Conservation (phyloP, 2,797 vertebrate genomes). For the Pseudochirops corinnae region DNA sequence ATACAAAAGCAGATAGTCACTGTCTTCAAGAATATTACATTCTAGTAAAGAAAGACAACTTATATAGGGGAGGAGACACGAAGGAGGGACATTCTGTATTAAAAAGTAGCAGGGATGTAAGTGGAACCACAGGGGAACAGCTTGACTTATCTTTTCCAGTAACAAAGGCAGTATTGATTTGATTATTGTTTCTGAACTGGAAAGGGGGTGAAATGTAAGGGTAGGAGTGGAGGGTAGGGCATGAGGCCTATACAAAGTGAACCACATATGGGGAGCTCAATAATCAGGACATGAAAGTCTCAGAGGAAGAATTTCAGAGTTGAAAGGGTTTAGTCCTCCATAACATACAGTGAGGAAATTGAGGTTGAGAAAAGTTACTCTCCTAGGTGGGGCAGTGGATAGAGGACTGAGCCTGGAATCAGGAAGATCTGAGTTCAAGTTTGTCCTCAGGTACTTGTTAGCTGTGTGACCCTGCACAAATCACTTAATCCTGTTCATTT, state of each 20-base stretch:
- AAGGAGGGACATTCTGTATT: not conserved
- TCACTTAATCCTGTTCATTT: too few relatives aligned
- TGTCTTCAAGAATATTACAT: not conserved
- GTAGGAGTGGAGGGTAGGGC: not conserved
- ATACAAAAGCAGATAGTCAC: not conserved
- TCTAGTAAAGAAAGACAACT: not conserved
- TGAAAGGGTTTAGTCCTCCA: not conserved
- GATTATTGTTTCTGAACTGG: not conserved
- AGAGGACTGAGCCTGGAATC: too few relatives aligned
- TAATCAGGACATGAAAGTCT: not conserved
- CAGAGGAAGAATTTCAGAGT: not conserved
- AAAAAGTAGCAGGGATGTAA: not conserved
- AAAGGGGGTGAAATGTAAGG: not conserved
- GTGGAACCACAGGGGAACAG: not conserved
- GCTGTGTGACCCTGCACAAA: too few relatives aligned
- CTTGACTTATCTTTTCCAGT: not conserved
- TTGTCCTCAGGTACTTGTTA: too few relatives aligned
- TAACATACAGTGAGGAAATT: not conserved
- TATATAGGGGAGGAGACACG: not conserved
- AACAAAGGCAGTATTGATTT: not conserved
- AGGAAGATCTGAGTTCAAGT: too few relatives aligned
- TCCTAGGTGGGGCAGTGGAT: not conserved
- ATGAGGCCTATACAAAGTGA: not conserved
- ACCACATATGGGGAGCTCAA: not conserved
- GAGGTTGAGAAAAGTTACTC: not conserved